Percentiles rank a stretch among this genome's conserved stretches.
Conservation (phyloP, 2,797 vertebrate species). For the Eleutherodactylus coqui region DNA sequence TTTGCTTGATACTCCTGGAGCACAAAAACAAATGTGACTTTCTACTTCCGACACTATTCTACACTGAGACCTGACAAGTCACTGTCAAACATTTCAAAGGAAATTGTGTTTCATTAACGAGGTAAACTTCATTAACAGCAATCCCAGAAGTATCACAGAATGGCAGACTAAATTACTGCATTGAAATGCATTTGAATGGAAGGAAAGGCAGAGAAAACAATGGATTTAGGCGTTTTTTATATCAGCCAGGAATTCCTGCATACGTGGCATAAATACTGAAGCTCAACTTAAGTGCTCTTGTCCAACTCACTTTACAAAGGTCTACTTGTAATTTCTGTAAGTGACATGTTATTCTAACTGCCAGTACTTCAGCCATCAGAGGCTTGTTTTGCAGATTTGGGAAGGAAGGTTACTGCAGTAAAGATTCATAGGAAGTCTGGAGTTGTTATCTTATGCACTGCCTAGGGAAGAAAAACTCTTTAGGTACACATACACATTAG, state of each 20-base stretch:
- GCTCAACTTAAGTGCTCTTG: constrained; percentile 27
- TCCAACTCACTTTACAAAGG: constrained; percentile 16
- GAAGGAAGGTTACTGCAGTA: constrained; percentile 21
- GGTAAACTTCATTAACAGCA: constrained; percentile 24
- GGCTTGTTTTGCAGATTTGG: neutral
- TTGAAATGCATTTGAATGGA: constrained; percentile 47
- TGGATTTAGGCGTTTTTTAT: constrained; percentile 45
- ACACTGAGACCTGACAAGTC: neutral
- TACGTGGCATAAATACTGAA: constrained; percentile 23
- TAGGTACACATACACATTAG: no score
- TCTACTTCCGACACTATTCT: neutral
- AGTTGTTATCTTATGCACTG: neutral
- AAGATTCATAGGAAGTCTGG: constrained; percentile 9
- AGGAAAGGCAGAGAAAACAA: constrained; percentile 49
- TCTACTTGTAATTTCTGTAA: constrained; percentile 17
- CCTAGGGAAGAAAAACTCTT: neutral
- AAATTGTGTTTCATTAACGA: constrained; percentile 47
- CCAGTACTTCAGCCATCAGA: neutral
- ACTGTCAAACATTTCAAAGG: constrained; percentile 40
- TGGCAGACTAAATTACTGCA: constrained; percentile 35
- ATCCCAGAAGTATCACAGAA: constrained; percentile 53
- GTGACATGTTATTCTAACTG: constrained; percentile 1
- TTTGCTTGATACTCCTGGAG: neutral
- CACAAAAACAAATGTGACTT: neutral
- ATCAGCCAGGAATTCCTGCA: constrained; percentile 29